Evolutionary conservation across 2,113 vertebrate species (phyloP).

Genomic region (Osmerus eperlanus): DNA sequence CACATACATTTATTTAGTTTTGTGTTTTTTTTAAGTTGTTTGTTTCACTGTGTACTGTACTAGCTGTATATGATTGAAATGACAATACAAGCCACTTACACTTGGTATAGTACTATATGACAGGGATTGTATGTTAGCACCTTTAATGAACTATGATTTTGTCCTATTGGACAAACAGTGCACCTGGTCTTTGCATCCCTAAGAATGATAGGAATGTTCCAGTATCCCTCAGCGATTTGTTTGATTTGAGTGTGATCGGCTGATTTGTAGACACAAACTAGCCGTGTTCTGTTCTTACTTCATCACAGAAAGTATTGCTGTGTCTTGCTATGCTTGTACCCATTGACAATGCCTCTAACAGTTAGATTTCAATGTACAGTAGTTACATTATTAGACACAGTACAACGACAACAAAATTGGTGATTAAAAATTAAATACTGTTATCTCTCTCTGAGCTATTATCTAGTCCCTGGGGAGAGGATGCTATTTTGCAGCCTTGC

Average conservation of each 20-base stretch:
- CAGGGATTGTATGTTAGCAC: no score
- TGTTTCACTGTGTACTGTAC: no score
- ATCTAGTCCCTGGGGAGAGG: conserved; percentile 70
- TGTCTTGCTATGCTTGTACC: conserved; percentile 32
- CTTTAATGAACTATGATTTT: no score
- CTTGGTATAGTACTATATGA: no score
- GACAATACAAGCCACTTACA: no score
- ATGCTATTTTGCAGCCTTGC: conserved; percentile 73
- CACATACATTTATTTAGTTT: no score
- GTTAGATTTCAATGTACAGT: conserved; percentile 60
- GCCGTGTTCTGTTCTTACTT: conserved; percentile 57
- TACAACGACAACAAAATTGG: conserved; percentile 76
- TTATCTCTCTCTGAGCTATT: conserved; percentile 74
- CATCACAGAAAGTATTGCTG: conserved; percentile 46
- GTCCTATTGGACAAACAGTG: no score
- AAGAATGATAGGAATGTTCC: no score
- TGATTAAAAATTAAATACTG: conserved; percentile 80
- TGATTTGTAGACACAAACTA: conserved; percentile 58
- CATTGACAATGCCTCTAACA: conserved; percentile 51
- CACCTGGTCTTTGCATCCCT: no score
- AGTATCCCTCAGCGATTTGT: no score
- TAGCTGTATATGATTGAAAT: no score
- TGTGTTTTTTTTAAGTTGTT: no score
- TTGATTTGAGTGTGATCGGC: conserved; percentile 25
- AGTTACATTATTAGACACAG: conserved; percentile 69